phyloP scores from a whole-genome alignment of 2,113 vertebrate species.

The Orthonyx spaldingii region DNA sequence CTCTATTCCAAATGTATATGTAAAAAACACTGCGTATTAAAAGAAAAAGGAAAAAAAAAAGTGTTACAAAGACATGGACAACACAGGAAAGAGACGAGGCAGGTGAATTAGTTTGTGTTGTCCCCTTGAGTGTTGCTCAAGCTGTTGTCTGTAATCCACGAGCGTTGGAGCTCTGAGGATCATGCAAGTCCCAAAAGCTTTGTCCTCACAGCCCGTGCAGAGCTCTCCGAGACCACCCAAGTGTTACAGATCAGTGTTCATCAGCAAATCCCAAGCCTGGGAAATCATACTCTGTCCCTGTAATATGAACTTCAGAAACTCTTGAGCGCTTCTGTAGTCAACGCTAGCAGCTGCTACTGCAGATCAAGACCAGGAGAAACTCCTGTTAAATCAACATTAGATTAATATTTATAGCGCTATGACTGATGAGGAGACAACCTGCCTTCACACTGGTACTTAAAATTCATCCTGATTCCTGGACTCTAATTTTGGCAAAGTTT shows the following conservation, averaged over 20 bases:
- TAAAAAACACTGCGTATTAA: background rate
- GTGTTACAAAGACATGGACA: accelerated
- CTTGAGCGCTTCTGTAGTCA: accelerated
- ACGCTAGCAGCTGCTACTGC: background rate
- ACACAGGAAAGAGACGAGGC: background rate
- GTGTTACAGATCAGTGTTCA: background rate
- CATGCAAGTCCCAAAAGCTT: background rate
- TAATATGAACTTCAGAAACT: background rate
- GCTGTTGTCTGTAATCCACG: background rate
- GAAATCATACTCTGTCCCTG: background rate
- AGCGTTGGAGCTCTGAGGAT: background rate
- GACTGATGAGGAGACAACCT: background rate
- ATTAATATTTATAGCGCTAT: background rate
- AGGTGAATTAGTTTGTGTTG: background rate
- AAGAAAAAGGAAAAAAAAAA: background rate
- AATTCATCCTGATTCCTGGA: background rate
- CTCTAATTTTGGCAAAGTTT: too few species aligned
- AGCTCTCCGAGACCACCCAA: background rate
- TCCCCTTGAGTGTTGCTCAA: background rate
- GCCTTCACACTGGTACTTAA: background rate
- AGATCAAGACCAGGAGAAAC: background rate
- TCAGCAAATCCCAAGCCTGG: background rate
- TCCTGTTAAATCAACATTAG: background rate
- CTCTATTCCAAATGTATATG: background rate
- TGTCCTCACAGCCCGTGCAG: accelerated